Conservation (phyloP, 2,113 vertebrate species). For the Tragelaphus buxtoni region DNA sequence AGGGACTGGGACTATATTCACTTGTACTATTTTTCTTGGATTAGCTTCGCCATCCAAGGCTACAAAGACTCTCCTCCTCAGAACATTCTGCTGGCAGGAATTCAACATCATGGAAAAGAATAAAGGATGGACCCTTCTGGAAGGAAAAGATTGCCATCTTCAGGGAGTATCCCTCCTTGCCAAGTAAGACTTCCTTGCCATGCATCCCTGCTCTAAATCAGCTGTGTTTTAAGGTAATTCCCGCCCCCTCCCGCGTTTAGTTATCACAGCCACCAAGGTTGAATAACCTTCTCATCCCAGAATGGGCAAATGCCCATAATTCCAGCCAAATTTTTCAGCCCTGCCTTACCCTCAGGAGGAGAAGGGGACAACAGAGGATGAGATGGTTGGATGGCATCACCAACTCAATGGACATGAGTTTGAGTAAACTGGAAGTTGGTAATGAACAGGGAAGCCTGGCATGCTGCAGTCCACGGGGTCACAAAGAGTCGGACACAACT, state of each 20-base stretch:
- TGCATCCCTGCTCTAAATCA: not conserved
- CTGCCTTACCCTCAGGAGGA: not conserved
- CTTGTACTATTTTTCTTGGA: not conserved
- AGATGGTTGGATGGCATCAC: not conserved
- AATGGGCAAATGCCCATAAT: not conserved
- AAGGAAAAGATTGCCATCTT: conserved; percentile 59
- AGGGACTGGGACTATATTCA: not conserved
- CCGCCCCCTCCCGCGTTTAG: not conserved
- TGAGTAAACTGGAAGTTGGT: not conserved
- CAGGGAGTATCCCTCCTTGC: conserved; percentile 71
- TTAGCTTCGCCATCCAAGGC: conserved; percentile 63
- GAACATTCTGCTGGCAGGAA: conserved; percentile 60
- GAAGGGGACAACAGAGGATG: not conserved
- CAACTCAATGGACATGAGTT: not conserved
- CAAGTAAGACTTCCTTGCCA: conserved; percentile 50
- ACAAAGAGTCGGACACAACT: not conserved
- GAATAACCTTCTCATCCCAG: not conserved
- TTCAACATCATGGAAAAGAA: conserved; percentile 67
- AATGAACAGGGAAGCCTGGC: not conserved
- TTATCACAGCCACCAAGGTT: not conserved
- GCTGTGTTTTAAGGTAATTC: too few species aligned
- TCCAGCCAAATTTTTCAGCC: not conserved
- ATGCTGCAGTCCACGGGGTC: not conserved
- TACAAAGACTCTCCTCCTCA: conserved; percentile 67
- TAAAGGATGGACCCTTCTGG: conserved; percentile 63